phyloP scores from a whole-genome alignment of 2,113 vertebrate genomes.

The Ceyx cyanopectus region DNA sequence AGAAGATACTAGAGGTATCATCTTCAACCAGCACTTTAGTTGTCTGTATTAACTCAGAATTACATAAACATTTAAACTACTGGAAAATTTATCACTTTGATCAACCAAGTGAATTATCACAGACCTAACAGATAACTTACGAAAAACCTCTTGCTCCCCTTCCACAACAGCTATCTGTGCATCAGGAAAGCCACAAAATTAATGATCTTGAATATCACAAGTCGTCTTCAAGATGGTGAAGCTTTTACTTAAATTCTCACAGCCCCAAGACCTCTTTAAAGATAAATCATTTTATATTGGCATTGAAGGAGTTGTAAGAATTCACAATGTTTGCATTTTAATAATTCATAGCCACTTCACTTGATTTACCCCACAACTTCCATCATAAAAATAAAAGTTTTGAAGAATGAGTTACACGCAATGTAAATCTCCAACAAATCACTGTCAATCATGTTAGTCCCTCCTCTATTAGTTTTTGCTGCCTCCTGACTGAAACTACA shows the following conservation, averaged over 20 bases:
- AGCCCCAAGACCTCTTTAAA: slow-evolving; percentile 1
- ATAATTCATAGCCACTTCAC: slow-evolving; percentile 58
- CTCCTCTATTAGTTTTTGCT: slow-evolving; percentile 25
- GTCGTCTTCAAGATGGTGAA: not conserved
- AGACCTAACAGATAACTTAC: not conserved
- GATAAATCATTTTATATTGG: slow-evolving; percentile 51
- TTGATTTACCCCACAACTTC: slow-evolving; percentile 76
- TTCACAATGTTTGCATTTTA: slow-evolving; percentile 75
- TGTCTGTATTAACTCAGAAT: not conserved
- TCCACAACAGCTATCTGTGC: not conserved
- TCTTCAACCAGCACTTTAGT: not conserved
- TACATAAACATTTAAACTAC: not conserved
- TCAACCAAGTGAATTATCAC: not conserved
- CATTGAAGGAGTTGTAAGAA: slow-evolving; percentile 67
- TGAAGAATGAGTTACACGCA: slow-evolving; percentile 76
- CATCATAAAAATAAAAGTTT: slow-evolving; percentile 73
- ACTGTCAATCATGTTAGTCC: slow-evolving; percentile 70
- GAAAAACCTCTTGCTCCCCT: not conserved
- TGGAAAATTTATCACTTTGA: not conserved
- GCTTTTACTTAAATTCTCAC: slow-evolving; percentile 48
- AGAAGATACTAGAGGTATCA: not conserved
- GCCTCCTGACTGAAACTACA: slow-evolving; percentile 53
- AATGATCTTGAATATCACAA: not conserved
- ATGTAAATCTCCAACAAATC: slow-evolving; percentile 75
- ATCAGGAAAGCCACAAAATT: not conserved